Conservation (phyloP, 2,113 vertebrate species). For the Sorex fumeus region DNA sequence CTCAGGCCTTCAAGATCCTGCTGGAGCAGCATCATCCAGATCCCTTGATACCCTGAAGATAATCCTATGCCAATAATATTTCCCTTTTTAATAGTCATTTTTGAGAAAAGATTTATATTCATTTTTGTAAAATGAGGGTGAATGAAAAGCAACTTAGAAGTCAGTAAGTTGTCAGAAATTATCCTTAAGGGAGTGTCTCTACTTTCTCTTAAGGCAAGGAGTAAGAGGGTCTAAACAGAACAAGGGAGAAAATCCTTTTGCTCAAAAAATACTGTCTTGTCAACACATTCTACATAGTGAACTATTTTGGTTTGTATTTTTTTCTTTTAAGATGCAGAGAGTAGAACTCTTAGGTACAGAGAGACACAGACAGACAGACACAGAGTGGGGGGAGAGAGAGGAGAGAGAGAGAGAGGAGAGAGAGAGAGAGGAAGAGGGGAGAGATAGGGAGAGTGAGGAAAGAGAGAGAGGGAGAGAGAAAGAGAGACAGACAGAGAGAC, state of each 20-base stretch:
- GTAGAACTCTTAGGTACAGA: no score
- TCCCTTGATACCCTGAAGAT: background rate
- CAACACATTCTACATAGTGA: background rate
- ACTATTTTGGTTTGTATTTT: background rate
- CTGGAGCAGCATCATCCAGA: background rate
- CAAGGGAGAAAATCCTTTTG: background rate
- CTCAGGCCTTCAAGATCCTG: background rate
- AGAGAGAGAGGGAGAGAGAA: background rate
- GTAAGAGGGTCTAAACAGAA: background rate
- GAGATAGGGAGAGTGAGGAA: background rate
- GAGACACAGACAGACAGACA: no score
- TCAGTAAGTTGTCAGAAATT: constrained; percentile 34
- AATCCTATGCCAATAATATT: background rate
- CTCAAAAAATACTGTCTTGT: background rate
- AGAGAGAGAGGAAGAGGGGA: no score
- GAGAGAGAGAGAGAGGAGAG: background rate
- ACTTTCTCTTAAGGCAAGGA: no score
- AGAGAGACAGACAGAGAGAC: no score
- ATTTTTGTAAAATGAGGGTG: background rate
- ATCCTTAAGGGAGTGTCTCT: no score
- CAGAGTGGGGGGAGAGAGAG: background rate
- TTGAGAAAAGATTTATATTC: constrained; percentile 29
- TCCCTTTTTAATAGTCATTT: background rate
- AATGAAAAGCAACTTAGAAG: background rate
- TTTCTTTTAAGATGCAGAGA: background rate